These are phyloP conservation scores for Odocoileus virginianus DNA, from an alignment of 2,113 vertebrate species.

Conservation along the genomic window DNA sequence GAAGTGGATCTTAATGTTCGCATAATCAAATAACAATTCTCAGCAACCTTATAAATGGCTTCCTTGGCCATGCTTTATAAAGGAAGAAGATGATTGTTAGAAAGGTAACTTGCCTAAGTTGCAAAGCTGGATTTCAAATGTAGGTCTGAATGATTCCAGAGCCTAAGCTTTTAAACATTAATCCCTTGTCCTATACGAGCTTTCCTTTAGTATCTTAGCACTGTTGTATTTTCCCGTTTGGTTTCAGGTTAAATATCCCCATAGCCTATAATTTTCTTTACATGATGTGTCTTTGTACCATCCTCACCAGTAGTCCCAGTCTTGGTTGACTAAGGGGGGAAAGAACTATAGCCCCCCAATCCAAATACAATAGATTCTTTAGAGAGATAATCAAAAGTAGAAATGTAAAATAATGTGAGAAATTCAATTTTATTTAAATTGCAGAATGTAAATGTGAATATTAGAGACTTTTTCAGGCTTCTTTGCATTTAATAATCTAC, in stretches of 20 bases:
- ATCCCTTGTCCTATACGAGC: not conserved
- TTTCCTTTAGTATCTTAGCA: not conserved
- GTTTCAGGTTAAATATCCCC: not conserved
- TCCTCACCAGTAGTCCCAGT: not conserved
- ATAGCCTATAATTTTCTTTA: not conserved
- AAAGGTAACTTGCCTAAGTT: not conserved
- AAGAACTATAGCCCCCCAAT: not conserved
- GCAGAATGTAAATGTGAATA: not conserved
- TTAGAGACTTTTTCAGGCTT: not conserved
- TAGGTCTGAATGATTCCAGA: not conserved
- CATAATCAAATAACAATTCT: not conserved
- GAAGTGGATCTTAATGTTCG: not conserved
- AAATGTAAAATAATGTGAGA: not conserved
- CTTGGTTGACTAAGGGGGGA: not conserved
- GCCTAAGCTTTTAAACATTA: not conserved
- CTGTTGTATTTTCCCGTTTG: not conserved
- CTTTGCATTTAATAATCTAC: not conserved
- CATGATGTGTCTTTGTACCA: not conserved
- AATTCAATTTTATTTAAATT: not conserved
- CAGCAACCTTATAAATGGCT: not conserved
- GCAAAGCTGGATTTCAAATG: not conserved
- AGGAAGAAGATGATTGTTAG: not conserved
- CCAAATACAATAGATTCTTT: not conserved
- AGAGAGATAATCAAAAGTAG: not conserved
- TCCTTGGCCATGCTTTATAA: not conserved